Evolutionary conservation across 2,113 vertebrate species (phyloP).

Genomic region (Chaenocephalus aceratus): DNA sequence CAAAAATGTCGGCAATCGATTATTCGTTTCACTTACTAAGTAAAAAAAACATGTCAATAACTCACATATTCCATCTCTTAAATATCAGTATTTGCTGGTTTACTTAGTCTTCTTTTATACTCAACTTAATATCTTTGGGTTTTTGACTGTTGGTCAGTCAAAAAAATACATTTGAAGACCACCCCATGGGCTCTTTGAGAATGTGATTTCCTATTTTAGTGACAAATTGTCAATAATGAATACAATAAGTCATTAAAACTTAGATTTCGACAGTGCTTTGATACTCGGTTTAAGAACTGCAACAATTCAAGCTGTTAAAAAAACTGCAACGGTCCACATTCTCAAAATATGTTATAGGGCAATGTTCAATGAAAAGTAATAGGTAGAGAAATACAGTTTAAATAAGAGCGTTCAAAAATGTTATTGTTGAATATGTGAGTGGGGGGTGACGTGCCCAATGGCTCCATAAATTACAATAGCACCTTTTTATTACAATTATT

Average conservation of each 20-base stretch:
- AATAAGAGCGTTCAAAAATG: not conserved
- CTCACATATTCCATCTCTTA: not conserved
- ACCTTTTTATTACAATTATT: slow-evolving; percentile 26
- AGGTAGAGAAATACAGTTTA: not conserved
- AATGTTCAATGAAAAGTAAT: not conserved
- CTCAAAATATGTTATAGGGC: not conserved
- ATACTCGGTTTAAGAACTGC: not conserved
- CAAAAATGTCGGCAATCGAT: not conserved
- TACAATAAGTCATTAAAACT: not conserved
- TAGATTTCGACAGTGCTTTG: not conserved
- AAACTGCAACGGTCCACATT: not conserved
- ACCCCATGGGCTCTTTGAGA: too few species aligned
- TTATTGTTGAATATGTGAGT: not conserved
- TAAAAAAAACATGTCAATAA: not conserved
- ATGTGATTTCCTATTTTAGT: not conserved
- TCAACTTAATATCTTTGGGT: not conserved
- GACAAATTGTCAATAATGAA: not conserved
- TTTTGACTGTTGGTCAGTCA: not conserved
- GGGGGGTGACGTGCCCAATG: not conserved
- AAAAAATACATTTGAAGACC: not conserved
- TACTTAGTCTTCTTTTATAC: not conserved
- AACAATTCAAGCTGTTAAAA: not conserved
- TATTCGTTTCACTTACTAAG: too few species aligned
- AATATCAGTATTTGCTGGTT: not conserved
- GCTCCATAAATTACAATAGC: slow-evolving; percentile 17